Evolutionary conservation across 2,797 vertebrate genomes (phyloP).

Genomic region (Hippopotamyrus pictus): DNA sequence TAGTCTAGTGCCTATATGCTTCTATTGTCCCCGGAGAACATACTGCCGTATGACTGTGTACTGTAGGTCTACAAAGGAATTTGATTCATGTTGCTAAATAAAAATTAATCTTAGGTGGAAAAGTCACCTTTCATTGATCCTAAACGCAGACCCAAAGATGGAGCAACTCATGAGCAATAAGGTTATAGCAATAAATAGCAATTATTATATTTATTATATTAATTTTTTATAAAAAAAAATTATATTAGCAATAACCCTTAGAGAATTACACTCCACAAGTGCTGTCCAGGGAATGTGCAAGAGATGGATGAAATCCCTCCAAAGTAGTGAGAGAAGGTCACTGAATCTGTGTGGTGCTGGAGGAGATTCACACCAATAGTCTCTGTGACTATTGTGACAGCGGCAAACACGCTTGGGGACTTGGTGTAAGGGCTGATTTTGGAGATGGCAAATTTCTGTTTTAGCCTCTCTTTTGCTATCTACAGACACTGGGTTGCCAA

Average conservation of each 20-base stretch:
- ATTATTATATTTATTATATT: background rate
- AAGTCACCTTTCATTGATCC: background rate
- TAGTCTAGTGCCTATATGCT: background rate
- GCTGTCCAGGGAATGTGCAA: background rate
- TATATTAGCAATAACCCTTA: background rate
- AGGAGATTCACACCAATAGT: background rate
- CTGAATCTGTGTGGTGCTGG: background rate
- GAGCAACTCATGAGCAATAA: background rate
- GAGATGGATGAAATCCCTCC: background rate
- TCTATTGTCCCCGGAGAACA: background rate
- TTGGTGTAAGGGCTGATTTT: background rate
- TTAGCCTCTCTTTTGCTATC: background rate
- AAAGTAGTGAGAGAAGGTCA: background rate
- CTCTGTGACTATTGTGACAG: background rate
- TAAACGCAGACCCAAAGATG: background rate
- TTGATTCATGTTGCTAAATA: background rate
- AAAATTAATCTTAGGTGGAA: background rate
- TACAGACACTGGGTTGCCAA: background rate
- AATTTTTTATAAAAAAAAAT: background rate
- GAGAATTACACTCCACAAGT: background rate
- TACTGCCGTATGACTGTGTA: background rate
- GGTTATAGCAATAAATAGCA: background rate
- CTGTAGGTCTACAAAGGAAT: background rate
- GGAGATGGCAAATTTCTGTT: background rate
- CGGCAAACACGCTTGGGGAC: background rate